Base-by-base conservation (phyloP, 2,888 invertebrate species). In the Agrypnus murinus region DNA sequence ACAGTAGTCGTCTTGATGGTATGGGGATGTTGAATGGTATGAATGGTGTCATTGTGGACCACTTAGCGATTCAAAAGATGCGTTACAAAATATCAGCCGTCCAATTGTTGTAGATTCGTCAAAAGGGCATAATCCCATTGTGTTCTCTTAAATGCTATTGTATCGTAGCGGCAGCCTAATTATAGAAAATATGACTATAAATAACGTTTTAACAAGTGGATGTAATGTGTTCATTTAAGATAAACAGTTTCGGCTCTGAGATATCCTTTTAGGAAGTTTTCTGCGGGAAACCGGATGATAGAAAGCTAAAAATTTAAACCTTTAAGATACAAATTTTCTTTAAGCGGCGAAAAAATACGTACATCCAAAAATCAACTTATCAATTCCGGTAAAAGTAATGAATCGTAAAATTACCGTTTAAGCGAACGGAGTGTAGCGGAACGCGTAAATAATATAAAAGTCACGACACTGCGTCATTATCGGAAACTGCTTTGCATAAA, bases 401-500 rank as follows among this genome's bases (percentile, higher is more conserved):
- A 85, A 82, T 83, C 84, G 84, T 84, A 83, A 85, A 85, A 85
- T 84, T 83, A 84, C 81, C 84, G 84, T 81, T 81, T 83, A 83
- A 81, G 77, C 77, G 77, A 71, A 74, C 74, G 77, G 74, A 75
- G 77, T 77, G 76, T 77, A 77, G 78, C 81, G 81, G 79, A 81
- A 81, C 81, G 82, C 83, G 82, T 84, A 84, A 84, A 84, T 84
- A 84, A 84, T 84, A 83, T 84, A 84, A 84, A 82, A 82, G 82
- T 84, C 81, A 81, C 83, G 81, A 79, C 82, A 78, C 78, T 78
- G 79, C 81, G 81, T 84, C 84, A 84, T 84, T 84, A 84, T 84
- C 83, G 84, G 84, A 84, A 84, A 83, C 84, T 84, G 84, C 81
- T 84, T 85, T 84, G 84, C 84, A 85, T 84, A 84, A 84, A 84